phyloP scores from a whole-genome alignment of 2,113 vertebrate genomes.

The Corythornis vintsioides region DNA sequence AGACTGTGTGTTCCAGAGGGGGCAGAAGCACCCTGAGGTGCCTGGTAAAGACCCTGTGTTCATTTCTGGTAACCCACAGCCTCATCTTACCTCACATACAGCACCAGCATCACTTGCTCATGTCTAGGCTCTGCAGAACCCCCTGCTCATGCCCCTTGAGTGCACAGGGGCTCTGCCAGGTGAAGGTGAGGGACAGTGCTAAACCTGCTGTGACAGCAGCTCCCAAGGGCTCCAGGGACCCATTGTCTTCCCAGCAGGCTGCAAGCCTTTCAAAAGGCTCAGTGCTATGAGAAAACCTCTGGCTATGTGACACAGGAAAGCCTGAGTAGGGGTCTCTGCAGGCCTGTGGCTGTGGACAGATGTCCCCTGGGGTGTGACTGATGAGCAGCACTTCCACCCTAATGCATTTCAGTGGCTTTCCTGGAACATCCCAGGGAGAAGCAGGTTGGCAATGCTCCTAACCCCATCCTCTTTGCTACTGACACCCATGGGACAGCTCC shows the following conservation, averaged over 20 bases:
- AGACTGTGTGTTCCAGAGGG: background rate
- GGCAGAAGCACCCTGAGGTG: too few species aligned
- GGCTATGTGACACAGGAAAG: conserved; percentile 66
- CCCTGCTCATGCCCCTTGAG: background rate
- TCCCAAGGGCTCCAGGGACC: background rate
- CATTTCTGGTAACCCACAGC: background rate
- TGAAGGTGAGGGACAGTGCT: rapidly evolving
- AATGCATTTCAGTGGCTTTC: background rate
- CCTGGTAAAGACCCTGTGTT: background rate
- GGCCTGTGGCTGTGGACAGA: conserved; percentile 83
- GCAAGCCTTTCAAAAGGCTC: conserved; percentile 83
- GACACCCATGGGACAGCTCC: background rate
- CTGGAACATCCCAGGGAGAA: background rate
- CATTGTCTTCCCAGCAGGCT: conserved; percentile 51
- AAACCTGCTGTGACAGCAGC: background rate
- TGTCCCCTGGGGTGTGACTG: background rate
- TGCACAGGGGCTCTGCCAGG: background rate
- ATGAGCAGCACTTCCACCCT: background rate
- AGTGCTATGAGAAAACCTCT: conserved; percentile 72
- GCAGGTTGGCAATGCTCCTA: background rate
- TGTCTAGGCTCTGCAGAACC: background rate
- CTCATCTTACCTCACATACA: rapidly evolving
- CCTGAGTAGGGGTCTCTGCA: conserved; percentile 53
- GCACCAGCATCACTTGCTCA: background rate
- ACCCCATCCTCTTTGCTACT: background rate